Percentiles rank a stretch among this genome's conserved stretches.
These are phyloP conservation scores for Trichosurus vulpecula DNA, from an alignment of 2,797 vertebrate species.

Conservation along the genomic window DNA sequence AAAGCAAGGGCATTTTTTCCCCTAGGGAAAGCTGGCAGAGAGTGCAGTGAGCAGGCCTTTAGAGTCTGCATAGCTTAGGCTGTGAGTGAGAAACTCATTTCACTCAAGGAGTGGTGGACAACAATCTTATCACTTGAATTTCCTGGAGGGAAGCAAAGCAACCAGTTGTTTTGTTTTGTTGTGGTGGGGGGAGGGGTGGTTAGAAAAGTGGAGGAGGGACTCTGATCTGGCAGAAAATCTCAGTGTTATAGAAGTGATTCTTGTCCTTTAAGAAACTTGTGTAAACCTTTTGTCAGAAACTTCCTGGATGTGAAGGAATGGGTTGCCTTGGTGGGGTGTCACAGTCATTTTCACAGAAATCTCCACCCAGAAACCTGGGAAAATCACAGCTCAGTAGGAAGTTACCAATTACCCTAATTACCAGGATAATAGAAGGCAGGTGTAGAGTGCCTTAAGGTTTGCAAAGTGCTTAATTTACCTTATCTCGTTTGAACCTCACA, in stretches of 20 bases:
- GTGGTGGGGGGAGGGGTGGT: no score
- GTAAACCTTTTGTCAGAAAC: not conserved
- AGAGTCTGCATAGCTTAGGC: not conserved
- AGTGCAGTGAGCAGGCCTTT: not conserved
- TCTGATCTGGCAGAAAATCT: not conserved
- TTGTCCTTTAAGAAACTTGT: not conserved
- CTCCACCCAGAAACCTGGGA: not conserved
- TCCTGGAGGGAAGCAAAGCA: not conserved
- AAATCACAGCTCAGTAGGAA: not conserved
- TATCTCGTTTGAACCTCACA: not conserved
- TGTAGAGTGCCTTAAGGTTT: not conserved
- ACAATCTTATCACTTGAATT: not conserved
- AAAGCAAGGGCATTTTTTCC: not conserved
- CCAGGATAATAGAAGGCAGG: not conserved
- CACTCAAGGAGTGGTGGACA: not conserved
- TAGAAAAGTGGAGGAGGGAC: not conserved
- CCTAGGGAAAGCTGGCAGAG: not conserved
- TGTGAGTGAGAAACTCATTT: not conserved
- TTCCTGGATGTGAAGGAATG: rapidly evolving
- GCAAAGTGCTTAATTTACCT: not conserved
- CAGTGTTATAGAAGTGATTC: not conserved
- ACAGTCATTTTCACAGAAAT: not conserved
- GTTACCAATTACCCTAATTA: not conserved
- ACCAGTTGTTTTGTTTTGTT: not conserved
- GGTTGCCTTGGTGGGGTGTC: not conserved